Conservation (phyloP, 2,888 invertebrate genomes). For the Sminthurinus aureus region DNA sequence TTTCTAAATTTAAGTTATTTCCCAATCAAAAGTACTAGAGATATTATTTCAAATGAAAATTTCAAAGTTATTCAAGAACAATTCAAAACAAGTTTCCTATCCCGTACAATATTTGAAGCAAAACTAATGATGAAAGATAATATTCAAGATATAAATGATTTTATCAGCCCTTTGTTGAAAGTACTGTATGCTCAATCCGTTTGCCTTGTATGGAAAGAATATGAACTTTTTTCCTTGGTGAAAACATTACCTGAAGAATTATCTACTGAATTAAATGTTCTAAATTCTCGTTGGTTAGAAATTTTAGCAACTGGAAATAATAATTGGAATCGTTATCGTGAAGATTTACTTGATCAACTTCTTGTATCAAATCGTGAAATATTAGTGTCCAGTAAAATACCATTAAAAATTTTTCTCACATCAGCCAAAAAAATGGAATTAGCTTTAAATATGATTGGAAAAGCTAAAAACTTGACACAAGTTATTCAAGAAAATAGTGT, state of each 20-base stretch:
- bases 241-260: slow-evolving; percentile 47
- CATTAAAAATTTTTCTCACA: slow-evolving; percentile 44
- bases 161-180: slow-evolving; percentile 42
- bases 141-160: slow-evolving; percentile 27
- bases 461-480: slow-evolving; percentile 9
- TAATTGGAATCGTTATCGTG: slow-evolving; percentile 25
- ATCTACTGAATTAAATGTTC: slow-evolving; percentile 34
- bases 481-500: slow-evolving; percentile 35
- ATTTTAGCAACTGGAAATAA: slow-evolving; percentile 18
- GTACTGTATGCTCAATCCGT: slow-evolving; percentile 51
- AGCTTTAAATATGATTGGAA: slow-evolving; percentile 8
- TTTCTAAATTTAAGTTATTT: slow-evolving; percentile 23
- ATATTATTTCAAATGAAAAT: not conserved
- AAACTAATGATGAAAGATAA: slow-evolving; percentile 38
- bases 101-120: slow-evolving; percentile 45
- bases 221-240: slow-evolving; percentile 45
- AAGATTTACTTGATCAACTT: slow-evolving; percentile 28
- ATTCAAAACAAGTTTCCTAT: slow-evolving; percentile 16
- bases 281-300: slow-evolving; percentile 26
- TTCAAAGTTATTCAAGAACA: not conserved
- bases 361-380: slow-evolving; percentile 23
- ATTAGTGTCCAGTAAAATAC: slow-evolving; percentile 31
- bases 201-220: slow-evolving; percentile 46
- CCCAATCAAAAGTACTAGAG: not conserved
- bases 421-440: slow-evolving; percentile 35